phyloP scores from a whole-genome alignment of 2,797 vertebrate species.

The Adelosebastes latens region DNA sequence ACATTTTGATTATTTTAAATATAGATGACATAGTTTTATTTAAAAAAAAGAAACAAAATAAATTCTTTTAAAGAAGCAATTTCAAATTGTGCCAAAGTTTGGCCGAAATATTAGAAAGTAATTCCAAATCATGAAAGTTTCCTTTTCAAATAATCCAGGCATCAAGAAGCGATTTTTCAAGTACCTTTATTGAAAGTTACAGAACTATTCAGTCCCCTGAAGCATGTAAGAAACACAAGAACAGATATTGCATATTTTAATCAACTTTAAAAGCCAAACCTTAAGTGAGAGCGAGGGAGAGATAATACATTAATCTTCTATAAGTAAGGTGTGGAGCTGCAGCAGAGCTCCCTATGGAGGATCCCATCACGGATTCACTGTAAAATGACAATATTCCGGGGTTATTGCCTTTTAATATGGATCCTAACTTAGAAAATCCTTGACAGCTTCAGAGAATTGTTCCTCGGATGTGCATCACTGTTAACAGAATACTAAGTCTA shows the following conservation, averaged over 20 bases:
- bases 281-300: neutral
- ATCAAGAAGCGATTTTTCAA: conserved; percentile 6
- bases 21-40: neutral
- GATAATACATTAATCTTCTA: neutral
- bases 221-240: conserved; percentile 16
- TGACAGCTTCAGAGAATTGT: neutral
- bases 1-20: neutral
- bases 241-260: conserved; percentile 26
- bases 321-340: neutral
- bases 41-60: neutral
- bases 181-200: conserved; percentile 20
- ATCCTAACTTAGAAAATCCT: neutral
- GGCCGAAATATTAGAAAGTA: neutral
- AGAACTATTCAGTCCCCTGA: conserved; percentile 15
- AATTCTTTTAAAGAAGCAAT: neutral
- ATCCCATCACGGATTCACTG: neutral
- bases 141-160: neutral
- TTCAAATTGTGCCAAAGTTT: neutral
- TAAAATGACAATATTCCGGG: neutral
- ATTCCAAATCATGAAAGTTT: conserved; percentile 18
- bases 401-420: neutral
- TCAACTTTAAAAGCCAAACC: conserved; percentile 17
- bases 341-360: neutral
- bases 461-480: neutral
- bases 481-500: neutral